These are phyloP conservation scores for Alouatta palliata DNA, from an alignment of 2,113 vertebrate species.

Conservation along the genomic window DNA sequence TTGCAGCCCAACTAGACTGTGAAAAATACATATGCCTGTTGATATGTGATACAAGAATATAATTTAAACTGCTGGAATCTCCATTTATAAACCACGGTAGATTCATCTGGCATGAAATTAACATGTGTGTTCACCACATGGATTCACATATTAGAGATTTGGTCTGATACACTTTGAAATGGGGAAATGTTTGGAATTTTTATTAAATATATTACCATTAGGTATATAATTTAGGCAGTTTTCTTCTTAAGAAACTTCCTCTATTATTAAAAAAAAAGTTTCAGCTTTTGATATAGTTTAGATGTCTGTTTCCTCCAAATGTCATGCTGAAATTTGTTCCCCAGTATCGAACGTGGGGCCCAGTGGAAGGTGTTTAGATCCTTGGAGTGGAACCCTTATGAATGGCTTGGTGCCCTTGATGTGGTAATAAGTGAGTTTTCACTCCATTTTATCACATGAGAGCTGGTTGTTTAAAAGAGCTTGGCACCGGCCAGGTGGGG, in stretches of 20 bases:
- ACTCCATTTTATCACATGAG: no score
- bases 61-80: background rate
- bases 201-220: background rate
- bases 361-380: no score
- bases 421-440: no score
- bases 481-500: rapidly evolving
- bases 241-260: background rate
- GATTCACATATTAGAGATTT: background rate
- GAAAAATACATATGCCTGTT: background rate
- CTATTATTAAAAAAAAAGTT: background rate
- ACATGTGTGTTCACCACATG: background rate
- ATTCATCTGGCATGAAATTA: background rate
- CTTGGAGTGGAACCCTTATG: no score
- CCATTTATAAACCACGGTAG: background rate
- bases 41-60: background rate
- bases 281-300: background rate
- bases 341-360: no score
- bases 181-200: background rate
- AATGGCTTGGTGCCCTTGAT: no score
- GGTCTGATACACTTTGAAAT: background rate
- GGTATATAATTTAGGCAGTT: background rate
- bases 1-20: background rate
- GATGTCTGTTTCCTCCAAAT: no score
- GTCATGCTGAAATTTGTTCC: no score
- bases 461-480: no score